phyloP scores from a whole-genome alignment of 2,113 vertebrate genomes.

The Ammodytes dubius region DNA sequence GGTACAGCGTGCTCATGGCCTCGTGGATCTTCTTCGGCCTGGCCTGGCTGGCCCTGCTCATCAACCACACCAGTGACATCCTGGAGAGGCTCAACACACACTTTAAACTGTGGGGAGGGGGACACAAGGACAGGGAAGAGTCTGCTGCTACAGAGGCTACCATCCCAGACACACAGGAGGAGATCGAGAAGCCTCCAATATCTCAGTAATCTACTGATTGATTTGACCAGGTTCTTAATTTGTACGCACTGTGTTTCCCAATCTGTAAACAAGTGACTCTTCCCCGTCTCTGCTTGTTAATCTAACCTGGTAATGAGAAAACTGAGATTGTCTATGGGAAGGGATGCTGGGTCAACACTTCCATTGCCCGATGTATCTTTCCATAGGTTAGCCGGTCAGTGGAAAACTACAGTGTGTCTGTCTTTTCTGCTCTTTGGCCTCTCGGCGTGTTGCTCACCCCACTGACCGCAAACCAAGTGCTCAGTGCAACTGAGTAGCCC shows the following conservation, averaged over 20 bases:
- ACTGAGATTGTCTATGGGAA: slow-evolving; percentile 1
- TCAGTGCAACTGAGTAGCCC: not conserved
- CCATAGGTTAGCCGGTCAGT: not conserved
- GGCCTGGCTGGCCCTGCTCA: slow-evolving; percentile 93
- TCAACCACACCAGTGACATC: slow-evolving; percentile 89
- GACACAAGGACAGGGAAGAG: not conserved
- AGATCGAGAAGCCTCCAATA: slow-evolving; percentile 45
- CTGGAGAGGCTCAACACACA: slow-evolving; percentile 83
- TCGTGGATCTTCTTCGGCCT: slow-evolving; percentile 95
- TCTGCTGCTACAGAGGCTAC: not conserved
- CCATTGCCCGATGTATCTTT: not conserved
- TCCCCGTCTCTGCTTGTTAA: not conserved
- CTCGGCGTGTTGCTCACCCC: not conserved
- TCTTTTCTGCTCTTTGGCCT: not conserved
- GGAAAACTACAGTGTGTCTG: not conserved
- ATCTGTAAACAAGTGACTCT: slow-evolving; percentile 16
- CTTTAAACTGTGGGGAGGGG: slow-evolving; percentile 49
- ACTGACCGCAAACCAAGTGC: not conserved
- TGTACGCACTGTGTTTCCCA: not conserved
- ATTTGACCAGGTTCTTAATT: not conserved
- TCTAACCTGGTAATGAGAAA: not conserved
- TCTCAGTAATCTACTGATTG: slow-evolving; percentile 28
- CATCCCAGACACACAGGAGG: slow-evolving; percentile 35
- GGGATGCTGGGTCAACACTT: not conserved
- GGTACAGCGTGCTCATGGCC: slow-evolving; percentile 90